phyloP scores from a whole-genome alignment of 2,113 vertebrate species.

The Spilogale gracilis region DNA sequence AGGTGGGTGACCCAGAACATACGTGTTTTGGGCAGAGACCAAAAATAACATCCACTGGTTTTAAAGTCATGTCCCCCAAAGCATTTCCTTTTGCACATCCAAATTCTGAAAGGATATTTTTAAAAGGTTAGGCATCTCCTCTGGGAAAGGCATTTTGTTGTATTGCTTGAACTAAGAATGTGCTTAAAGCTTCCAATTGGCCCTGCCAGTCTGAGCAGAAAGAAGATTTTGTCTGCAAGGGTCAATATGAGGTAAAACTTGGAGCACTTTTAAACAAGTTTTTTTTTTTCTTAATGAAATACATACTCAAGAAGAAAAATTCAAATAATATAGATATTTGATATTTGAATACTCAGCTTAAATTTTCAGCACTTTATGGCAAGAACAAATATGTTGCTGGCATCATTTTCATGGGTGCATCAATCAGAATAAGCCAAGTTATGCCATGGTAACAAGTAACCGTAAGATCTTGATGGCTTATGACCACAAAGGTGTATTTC shows the following conservation, averaged over 20 bases:
- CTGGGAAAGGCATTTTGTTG: slow-evolving; percentile 57
- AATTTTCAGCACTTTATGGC: not conserved
- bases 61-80: slow-evolving; percentile 48
- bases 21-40: slow-evolving; percentile 48
- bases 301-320: not conserved
- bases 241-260: not conserved
- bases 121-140: slow-evolving; percentile 73
- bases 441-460: not conserved
- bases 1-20: slow-evolving; percentile 74
- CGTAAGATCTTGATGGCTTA: not conserved
- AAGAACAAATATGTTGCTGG: not conserved
- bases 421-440: not conserved
- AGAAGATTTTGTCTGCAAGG: not conserved
- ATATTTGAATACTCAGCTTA: not conserved
- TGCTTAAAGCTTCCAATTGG: not conserved
- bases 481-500: not conserved
- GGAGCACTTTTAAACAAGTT: not conserved
- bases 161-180: slow-evolving; percentile 55
- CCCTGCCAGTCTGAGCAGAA: slow-evolving; percentile 14
- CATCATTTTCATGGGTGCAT: not conserved
- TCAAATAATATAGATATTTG: not conserved
- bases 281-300: not conserved
- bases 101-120: slow-evolving; percentile 1
- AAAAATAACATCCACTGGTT: slow-evolving; percentile 68
- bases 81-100: not conserved